phyloP scores from a whole-genome alignment of 2,888 invertebrate species.

The Serrognathus titanus region DNA sequence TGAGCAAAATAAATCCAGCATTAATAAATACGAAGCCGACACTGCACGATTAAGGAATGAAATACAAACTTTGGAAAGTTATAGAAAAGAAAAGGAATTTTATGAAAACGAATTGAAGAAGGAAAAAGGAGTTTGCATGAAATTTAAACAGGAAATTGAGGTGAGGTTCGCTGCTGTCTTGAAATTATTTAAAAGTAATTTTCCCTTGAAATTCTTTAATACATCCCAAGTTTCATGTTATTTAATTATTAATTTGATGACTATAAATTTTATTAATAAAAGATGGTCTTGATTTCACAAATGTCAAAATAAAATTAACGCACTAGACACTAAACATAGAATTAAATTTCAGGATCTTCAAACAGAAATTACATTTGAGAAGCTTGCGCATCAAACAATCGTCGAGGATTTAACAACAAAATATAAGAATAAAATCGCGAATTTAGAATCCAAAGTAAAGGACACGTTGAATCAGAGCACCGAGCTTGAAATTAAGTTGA shows the following conservation, averaged over 20 bases:
- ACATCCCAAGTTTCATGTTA: too few species aligned
- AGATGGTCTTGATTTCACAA: too few species aligned
- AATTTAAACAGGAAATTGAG: conserved; percentile 25
- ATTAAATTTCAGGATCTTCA: conserved; percentile 24
- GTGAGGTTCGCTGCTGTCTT: conserved; percentile 12
- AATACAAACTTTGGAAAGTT: conserved; percentile 42
- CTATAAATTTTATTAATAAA: too few species aligned
- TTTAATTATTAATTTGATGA: too few species aligned
- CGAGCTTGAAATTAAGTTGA: conserved; percentile 26
- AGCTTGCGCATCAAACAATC: conserved; percentile 11
- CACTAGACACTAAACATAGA: too few species aligned
- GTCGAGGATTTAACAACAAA: conserved; percentile 37
- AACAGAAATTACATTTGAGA: conserved; percentile 24
- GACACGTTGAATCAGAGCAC: conserved; percentile 32
- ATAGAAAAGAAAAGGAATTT: conserved; percentile 31
- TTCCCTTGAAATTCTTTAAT: too few species aligned
- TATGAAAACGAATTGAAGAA: conserved; percentile 12
- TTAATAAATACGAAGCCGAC: conserved; percentile 50
- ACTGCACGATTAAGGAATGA: conserved; percentile 50
- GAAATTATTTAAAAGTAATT: too few species aligned
- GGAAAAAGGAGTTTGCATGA: conserved; percentile 17
- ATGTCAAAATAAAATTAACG: too few species aligned
- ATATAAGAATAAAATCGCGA: conserved; percentile 34
- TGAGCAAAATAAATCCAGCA: conserved; percentile 52
- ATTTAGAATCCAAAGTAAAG: conserved; percentile 44